Percentiles rank a stretch among this genome's conserved stretches.
phyloP scores from a whole-genome alignment of 2,888 invertebrate species.

The Dromius quadrimaculatus region DNA sequence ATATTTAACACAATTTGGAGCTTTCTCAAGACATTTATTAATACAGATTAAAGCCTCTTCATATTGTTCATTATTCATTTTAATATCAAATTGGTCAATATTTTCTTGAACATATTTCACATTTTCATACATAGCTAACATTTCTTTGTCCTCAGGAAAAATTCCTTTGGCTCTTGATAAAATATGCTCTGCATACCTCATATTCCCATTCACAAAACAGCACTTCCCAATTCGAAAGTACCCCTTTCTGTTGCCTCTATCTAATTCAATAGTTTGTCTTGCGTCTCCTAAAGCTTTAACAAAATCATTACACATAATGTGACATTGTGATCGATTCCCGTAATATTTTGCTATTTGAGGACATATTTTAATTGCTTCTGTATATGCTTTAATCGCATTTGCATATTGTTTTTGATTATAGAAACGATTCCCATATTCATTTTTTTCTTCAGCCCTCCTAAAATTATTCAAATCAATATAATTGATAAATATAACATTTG shows the following conservation, averaged over 20 bases:
- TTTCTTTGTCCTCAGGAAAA: conserved; percentile 3
- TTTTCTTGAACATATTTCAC: conserved; percentile 6
- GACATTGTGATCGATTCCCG: conserved; percentile 87
- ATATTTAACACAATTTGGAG: conserved; percentile 13
- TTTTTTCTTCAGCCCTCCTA: conserved; percentile 81
- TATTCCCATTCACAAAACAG: conserved; percentile 73
- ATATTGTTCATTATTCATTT: conserved; percentile 29
- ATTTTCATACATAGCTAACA: not conserved
- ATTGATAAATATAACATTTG: not conserved
- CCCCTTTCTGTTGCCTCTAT: conserved; percentile 79
- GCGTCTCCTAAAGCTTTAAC: conserved; percentile 84
- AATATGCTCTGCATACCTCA: conserved; percentile 34
- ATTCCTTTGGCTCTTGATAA: conserved; percentile 24
- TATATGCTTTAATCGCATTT: conserved; percentile 81
- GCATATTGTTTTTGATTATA: conserved; percentile 85
- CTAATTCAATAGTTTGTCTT: conserved; percentile 78
- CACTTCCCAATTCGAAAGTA: conserved; percentile 82
- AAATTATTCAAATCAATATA: conserved; percentile 55
- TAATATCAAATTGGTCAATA: not conserved
- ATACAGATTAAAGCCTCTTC: conserved; percentile 24
- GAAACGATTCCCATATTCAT: conserved; percentile 83
- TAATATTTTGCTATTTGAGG: conserved; percentile 85
- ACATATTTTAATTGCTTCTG: conserved; percentile 83
- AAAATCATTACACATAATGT: conserved; percentile 87
- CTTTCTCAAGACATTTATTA: conserved; percentile 10